Evolutionary conservation across 2,797 vertebrate genomes (phyloP).

Genomic region (Nannoperca australis): DNA sequence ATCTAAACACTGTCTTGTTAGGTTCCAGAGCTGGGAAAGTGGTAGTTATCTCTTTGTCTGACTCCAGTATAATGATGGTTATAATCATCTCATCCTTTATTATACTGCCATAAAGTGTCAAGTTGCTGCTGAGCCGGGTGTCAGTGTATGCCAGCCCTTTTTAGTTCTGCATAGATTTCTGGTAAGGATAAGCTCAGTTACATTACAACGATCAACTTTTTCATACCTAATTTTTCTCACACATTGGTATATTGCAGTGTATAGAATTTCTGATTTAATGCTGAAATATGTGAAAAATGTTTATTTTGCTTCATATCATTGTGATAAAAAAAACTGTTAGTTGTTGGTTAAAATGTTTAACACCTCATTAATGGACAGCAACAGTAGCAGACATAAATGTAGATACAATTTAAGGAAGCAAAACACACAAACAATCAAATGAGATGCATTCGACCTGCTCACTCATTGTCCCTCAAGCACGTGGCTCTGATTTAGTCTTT

Average conservation of each 20-base stretch:
- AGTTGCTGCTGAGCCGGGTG: not conserved
- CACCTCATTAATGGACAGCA: not conserved
- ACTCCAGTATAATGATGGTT: slow-evolving; percentile 58
- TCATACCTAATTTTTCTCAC: not conserved
- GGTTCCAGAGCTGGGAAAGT: slow-evolving; percentile 40
- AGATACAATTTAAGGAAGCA: not conserved
- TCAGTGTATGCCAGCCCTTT: not conserved
- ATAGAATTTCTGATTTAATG: not conserved
- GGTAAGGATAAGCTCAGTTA: not conserved
- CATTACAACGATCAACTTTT: not conserved
- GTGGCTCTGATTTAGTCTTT: not conserved
- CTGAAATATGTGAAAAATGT: not conserved
- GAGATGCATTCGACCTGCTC: not conserved
- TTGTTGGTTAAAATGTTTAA: not conserved
- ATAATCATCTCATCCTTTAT: slow-evolving; percentile 22
- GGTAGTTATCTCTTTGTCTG: slow-evolving; percentile 57
- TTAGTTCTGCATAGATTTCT: not conserved
- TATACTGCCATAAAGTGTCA: not conserved
- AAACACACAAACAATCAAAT: not conserved
- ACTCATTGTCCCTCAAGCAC: not conserved
- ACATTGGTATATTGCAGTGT: not conserved
- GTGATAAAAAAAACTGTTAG: not conserved
- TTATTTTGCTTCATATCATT: not conserved
- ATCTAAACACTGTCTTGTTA: slow-evolving; percentile 65
- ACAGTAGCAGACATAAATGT: not conserved